Conservation (phyloP, 2,797 vertebrate species). For the Clamator glandarius region DNA sequence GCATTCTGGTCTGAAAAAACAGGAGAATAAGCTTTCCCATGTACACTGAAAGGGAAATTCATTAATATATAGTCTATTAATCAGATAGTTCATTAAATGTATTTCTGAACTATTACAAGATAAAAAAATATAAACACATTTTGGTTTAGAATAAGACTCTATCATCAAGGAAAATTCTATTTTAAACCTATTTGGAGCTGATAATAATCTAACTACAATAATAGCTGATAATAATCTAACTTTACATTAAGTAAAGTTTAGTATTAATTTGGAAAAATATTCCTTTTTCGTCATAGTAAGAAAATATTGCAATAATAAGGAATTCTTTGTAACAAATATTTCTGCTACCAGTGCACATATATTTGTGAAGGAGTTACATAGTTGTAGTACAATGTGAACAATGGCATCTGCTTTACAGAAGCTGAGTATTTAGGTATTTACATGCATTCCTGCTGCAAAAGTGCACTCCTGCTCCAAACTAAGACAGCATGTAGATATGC, state of each 20-base stretch:
- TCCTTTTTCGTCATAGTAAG: neutral
- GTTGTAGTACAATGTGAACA: neutral
- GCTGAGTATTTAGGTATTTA: neutral
- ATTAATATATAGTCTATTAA: neutral
- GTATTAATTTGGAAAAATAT: neutral
- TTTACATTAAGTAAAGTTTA: neutral
- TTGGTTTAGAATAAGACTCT: neutral
- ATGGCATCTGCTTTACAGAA: neutral
- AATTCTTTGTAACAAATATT: neutral
- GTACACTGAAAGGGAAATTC: neutral
- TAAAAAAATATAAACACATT: neutral
- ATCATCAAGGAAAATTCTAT: neutral
- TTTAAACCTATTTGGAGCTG: neutral
- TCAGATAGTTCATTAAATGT: neutral
- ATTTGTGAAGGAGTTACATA: neutral
- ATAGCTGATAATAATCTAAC: neutral
- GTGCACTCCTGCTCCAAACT: neutral
- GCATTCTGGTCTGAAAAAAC: neutral
- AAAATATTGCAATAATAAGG: neutral
- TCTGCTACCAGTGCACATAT: neutral
- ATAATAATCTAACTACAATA: neutral
- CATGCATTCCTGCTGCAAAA: neutral
- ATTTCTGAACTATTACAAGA: neutral
- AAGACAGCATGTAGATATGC: neutral
- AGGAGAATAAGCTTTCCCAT: neutral